These are phyloP conservation scores for Diacarnus erythraeanus DNA, from an alignment of 37 sponge, comb jelly and placozoan species.

Conservation along the genomic window DNA sequence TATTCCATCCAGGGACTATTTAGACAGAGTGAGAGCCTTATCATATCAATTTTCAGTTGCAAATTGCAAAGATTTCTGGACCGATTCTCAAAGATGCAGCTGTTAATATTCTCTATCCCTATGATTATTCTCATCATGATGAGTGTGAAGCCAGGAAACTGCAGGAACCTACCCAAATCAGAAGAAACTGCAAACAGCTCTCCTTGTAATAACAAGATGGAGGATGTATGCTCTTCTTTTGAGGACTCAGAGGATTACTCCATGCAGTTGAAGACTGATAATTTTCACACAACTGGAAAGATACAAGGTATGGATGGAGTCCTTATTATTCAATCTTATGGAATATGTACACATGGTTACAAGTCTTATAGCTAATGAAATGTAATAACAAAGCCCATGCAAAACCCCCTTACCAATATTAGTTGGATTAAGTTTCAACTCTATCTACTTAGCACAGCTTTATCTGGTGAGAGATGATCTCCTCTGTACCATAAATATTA, in stretches of 20 bases:
- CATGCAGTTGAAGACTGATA: not conserved
- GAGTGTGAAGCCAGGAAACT: not conserved
- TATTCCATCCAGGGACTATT: too few relatives aligned
- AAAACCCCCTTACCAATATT: too few relatives aligned
- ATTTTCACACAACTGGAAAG: not conserved
- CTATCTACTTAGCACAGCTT: too few relatives aligned
- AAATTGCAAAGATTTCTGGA: not conserved
- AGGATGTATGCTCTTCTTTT: not conserved
- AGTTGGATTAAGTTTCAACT: too few relatives aligned
- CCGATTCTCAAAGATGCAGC: not conserved
- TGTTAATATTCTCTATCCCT: not conserved
- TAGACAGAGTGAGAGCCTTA: too few relatives aligned
- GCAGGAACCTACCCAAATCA: not conserved
- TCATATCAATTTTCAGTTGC: not conserved
- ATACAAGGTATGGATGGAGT: constrained; percentile 8
- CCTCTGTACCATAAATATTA: too few relatives aligned
- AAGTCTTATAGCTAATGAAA: too few relatives aligned
- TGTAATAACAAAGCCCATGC: too few relatives aligned
- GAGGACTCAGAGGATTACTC: not conserved
- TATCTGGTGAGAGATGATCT: too few relatives aligned
- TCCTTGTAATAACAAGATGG: not conserved
- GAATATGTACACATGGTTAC: too few relatives aligned
- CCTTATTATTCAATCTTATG: too few relatives aligned
- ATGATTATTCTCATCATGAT: not conserved
- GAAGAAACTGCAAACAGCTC: not conserved